phyloP scores from a whole-genome alignment of 2,113 vertebrate species.

The Thomomys bottae region DNA sequence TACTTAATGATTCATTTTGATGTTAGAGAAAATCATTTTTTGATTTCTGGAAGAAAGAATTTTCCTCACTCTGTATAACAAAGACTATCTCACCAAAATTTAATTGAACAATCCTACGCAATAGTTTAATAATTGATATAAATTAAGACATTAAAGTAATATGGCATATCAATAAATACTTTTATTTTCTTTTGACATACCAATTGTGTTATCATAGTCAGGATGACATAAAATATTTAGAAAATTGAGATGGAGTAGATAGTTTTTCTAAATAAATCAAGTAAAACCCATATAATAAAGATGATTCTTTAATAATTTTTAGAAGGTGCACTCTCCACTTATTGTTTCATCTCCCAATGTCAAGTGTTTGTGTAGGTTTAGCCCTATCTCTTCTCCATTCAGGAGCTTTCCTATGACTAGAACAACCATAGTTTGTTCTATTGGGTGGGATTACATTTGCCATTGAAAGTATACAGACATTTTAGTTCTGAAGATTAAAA shows the following conservation, averaged over 20 bases:
- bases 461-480: background rate
- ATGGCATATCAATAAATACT: slow-evolving; percentile 58
- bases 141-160: slow-evolving; percentile 69
- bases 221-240: background rate
- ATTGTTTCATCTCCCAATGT: background rate
- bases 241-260: slow-evolving; percentile 14
- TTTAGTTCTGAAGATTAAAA: slow-evolving; percentile 1
- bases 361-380: background rate
- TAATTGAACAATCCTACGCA: slow-evolving; percentile 63
- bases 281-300: background rate
- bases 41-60: slow-evolving; percentile 69
- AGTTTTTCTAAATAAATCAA: slow-evolving; percentile 36
- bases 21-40: slow-evolving; percentile 66
- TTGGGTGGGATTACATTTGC: slow-evolving; percentile 6
- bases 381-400: background rate
- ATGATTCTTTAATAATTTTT: background rate
- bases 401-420: background rate
- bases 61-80: slow-evolving; percentile 67
- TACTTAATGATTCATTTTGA: slow-evolving; percentile 71
- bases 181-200: slow-evolving; percentile 62
- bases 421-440: background rate
- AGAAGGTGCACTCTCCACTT: background rate
- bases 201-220: background rate
- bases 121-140: slow-evolving; percentile 72
- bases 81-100: slow-evolving; percentile 61